A percentile compares a stretch with the other conserved stretches of the same genome.
These are phyloP conservation scores for Gonatopus flavifemur DNA, from an alignment of 1,140 invertebrate species.

Conservation along the genomic window DNA sequence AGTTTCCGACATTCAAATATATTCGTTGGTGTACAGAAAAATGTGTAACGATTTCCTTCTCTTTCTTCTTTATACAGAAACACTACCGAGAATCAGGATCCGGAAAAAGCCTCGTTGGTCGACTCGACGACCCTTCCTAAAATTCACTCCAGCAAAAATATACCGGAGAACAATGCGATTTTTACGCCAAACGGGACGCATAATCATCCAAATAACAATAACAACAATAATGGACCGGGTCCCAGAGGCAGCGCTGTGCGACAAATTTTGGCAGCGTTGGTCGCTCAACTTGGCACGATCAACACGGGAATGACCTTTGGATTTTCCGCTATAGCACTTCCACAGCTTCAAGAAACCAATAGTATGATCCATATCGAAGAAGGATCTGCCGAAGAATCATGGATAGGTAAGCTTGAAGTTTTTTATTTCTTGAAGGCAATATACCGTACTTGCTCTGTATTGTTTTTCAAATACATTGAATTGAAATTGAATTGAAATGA, in stretches of 20 bases:
- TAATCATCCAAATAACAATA: slow-evolving; percentile 29
- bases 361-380: slow-evolving; percentile 62
- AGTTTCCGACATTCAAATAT: too few species aligned
- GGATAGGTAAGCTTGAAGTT: slow-evolving; percentile 77
- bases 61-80: slow-evolving; percentile 40
- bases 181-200: slow-evolving; percentile 27
- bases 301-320: slow-evolving; percentile 74
- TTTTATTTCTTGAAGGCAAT: too few species aligned
- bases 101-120: slow-evolving; percentile 34
- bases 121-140: slow-evolving; percentile 34
- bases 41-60: too few species aligned
- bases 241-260: slow-evolving; percentile 58
- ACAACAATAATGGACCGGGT: slow-evolving; percentile 36
- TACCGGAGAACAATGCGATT: slow-evolving; percentile 34
- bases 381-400: slow-evolving; percentile 63
- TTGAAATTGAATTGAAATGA: too few species aligned
- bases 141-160: slow-evolving; percentile 28
- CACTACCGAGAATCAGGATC: slow-evolving; percentile 24
- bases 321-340: slow-evolving; percentile 71
- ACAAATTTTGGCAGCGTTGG: slow-evolving; percentile 65
- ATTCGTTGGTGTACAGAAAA: too few species aligned
- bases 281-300: slow-evolving; percentile 69
- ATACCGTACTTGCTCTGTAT: too few species aligned
- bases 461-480: too few species aligned
- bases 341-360: slow-evolving; percentile 62